phyloP scores from a whole-genome alignment of 2,797 vertebrate genomes.

The Cyclura pinguis region DNA sequence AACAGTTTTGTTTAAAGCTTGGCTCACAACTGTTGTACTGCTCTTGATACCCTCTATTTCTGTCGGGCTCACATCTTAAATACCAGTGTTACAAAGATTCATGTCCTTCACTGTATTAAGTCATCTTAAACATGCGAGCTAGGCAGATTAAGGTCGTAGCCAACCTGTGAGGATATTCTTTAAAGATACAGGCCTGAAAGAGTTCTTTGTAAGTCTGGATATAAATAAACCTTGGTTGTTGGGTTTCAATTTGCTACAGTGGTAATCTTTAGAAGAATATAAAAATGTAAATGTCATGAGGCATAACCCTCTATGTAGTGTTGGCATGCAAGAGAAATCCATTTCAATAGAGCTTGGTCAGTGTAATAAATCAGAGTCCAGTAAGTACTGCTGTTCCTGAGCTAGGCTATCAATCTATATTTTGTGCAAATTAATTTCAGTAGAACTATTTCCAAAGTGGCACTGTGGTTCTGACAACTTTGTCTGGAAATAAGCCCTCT shows the following conservation, averaged over 20 bases:
- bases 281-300: not conserved
- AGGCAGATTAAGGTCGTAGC: not conserved
- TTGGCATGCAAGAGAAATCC: not conserved
- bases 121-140: not conserved
- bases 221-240: not conserved
- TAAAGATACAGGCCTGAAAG: not conserved
- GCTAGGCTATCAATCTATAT: slow-evolving; percentile 5
- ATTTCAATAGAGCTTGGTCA: slow-evolving; percentile 6
- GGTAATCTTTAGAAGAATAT: slow-evolving; percentile 8
- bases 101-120: not conserved
- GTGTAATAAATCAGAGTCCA: not conserved
- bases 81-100: not conserved
- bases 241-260: not conserved
- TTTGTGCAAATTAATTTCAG: slow-evolving; percentile 11
- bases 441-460: not conserved
- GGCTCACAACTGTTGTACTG: not conserved
- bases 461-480: not conserved
- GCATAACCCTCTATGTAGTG: not conserved
- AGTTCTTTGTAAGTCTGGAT: not conserved
- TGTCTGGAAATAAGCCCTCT: slow-evolving; percentile 4
- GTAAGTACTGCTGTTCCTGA: not conserved
- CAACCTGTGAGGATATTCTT: not conserved
- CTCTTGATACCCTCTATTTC: not conserved
- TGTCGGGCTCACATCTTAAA: not conserved
- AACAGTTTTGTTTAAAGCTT: not conserved